These are phyloP conservation scores for Drosophila leonis DNA, from an alignment of 2,888 invertebrate species.

Conservation along the genomic window DNA sequence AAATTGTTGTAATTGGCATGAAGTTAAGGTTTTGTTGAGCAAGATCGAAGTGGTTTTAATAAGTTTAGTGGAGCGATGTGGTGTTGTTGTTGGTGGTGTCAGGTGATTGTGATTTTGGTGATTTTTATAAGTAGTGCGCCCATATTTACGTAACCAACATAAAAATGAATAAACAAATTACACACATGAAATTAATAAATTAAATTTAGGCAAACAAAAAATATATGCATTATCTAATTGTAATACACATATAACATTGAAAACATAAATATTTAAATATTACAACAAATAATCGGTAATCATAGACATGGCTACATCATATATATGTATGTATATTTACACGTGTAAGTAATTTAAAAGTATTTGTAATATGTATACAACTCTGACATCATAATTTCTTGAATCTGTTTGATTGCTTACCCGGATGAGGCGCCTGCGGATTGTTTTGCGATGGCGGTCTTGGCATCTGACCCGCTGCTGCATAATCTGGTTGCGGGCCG, in stretches of 20 bases:
- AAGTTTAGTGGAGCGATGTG: constrained; percentile 41
- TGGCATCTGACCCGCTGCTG: constrained; percentile 88
- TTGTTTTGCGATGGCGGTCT: constrained; percentile 90
- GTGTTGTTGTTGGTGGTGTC: constrained; percentile 46
- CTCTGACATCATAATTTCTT: background rate
- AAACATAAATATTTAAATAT: constrained; percentile 23
- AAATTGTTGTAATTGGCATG: constrained; percentile 50
- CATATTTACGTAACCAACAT: constrained; percentile 73
- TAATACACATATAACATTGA: constrained; percentile 37
- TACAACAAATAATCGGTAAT: constrained; percentile 32
- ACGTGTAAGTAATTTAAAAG: constrained; percentile 12
- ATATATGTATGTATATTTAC: constrained; percentile 12
- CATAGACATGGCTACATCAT: constrained; percentile 14
- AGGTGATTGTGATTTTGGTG: constrained; percentile 60
- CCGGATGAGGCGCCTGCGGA: constrained; percentile 89
- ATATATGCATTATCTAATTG: constrained; percentile 43
- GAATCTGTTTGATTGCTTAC: constrained; percentile 82
- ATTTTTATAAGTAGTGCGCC: constrained; percentile 77
- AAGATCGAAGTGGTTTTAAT: constrained; percentile 46
- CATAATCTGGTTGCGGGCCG: constrained; percentile 87
- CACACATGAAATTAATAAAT: constrained; percentile 48
- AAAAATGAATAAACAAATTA: constrained; percentile 77
- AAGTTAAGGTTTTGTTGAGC: constrained; percentile 44
- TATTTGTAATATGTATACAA: constrained; percentile 25
- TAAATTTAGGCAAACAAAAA: constrained; percentile 32